Conservation (phyloP, 1,140 invertebrate genomes). For the Solen grandis region DNA sequence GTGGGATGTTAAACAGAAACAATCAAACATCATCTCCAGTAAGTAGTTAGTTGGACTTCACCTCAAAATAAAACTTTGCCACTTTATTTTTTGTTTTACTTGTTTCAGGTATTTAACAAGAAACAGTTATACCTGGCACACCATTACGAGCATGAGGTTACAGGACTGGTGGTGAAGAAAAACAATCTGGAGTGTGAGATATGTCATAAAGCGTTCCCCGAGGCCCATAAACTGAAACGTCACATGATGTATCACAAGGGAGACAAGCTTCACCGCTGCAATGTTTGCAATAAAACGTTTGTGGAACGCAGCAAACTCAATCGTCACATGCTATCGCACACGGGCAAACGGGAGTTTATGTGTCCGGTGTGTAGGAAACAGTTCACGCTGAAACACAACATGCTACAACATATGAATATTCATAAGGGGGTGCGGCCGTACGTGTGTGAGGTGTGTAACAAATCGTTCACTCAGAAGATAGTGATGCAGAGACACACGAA, state of each 20-base stretch:
- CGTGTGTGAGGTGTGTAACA: slow-evolving; percentile 81
- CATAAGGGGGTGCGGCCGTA: slow-evolving; percentile 85
- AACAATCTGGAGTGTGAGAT: slow-evolving; percentile 71
- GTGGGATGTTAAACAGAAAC: no score
- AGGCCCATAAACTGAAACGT: background rate
- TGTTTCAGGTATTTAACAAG: slow-evolving; percentile 32
- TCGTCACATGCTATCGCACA: slow-evolving; percentile 85
- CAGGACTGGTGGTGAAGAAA: slow-evolving; percentile 90
- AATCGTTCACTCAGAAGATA: slow-evolving; percentile 29
- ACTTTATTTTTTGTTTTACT: background rate
- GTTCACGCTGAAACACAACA: slow-evolving; percentile 36
- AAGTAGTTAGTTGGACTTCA: background rate
- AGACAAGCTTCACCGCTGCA: slow-evolving; percentile 93
- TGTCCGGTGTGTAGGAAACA: slow-evolving; percentile 77
- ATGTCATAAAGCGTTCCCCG: slow-evolving; percentile 63
- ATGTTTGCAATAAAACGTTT: slow-evolving; percentile 89
- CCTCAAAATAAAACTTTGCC: background rate
- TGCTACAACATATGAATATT: slow-evolving; percentile 82
- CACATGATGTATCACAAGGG: slow-evolving; percentile 86
- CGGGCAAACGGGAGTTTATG: slow-evolving; percentile 84
- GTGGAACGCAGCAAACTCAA: slow-evolving; percentile 85
- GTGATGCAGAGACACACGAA: slow-evolving; percentile 80
- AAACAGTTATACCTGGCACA: slow-evolving; percentile 23
- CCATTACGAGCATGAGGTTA: slow-evolving; percentile 28
- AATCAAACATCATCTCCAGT: no score